These are phyloP conservation scores for Taenioides sp. DNA, from an alignment of 2,797 vertebrate species.

Conservation along the genomic window DNA sequence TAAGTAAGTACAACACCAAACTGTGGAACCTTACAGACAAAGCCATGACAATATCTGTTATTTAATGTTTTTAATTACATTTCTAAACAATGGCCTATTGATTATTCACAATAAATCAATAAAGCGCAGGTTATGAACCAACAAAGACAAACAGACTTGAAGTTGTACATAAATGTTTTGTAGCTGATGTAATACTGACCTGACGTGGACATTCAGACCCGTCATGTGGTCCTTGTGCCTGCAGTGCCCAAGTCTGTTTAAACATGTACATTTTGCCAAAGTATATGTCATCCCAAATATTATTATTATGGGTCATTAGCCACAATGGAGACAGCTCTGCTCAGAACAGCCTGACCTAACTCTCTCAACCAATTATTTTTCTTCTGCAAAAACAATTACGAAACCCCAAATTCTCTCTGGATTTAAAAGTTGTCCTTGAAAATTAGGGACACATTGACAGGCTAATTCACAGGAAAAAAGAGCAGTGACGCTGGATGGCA, in stretches of 20 bases:
- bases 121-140: neutral
- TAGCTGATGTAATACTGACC: neutral
- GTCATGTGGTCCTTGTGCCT: neutral
- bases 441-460: slow-evolving; percentile 61
- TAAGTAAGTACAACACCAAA: too few species aligned
- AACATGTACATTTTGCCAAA: slow-evolving; percentile 3
- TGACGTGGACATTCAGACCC: neutral
- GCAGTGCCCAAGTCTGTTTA: slow-evolving; percentile 6
- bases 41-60: too few species aligned
- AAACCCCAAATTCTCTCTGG: slow-evolving; percentile 40
- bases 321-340: slow-evolving; percentile 20
- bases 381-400: slow-evolving; percentile 41
- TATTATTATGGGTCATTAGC: slow-evolving; percentile 11
- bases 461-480: slow-evolving; percentile 60
- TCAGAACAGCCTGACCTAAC: slow-evolving; percentile 29
- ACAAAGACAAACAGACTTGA: neutral
- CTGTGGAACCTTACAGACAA: too few species aligned
- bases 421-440: slow-evolving; percentile 49
- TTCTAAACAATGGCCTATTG: neutral
- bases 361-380: slow-evolving; percentile 35
- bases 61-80: too few species aligned
- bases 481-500: slow-evolving; percentile 57
- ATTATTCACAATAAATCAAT: neutral
- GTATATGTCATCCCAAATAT: slow-evolving; percentile 15
- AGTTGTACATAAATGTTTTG: neutral